A percentile compares a stretch with the other conserved stretches of the same genome.
Conservation (phyloP, 2,888 invertebrate species). For the Apodemia zela region DNA sequence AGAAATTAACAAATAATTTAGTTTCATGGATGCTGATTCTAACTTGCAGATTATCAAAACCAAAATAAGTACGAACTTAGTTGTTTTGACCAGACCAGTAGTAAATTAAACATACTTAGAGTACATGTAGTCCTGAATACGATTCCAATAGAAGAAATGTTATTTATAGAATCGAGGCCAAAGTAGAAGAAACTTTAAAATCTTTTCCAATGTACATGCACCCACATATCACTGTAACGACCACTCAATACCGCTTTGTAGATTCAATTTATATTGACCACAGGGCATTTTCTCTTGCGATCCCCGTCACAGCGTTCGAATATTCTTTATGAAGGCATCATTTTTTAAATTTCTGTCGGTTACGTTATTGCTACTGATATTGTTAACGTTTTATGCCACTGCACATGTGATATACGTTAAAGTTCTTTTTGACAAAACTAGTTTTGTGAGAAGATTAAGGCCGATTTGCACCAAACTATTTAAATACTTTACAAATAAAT, state of each 20-base stretch:
- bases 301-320: slow-evolving; percentile 37
- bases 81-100: no score
- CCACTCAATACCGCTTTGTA: slow-evolving; percentile 60
- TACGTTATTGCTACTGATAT: neutral
- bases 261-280: slow-evolving; percentile 66
- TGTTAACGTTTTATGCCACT: neutral
- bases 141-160: neutral
- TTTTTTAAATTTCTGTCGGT: slow-evolving; percentile 41
- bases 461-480: no score
- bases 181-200: slow-evolving; percentile 35
- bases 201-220: slow-evolving; percentile 40
- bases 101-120: no score
- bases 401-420: neutral
- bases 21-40: no score
- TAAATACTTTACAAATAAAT: no score
- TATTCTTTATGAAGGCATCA: slow-evolving; percentile 50
- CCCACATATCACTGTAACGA: slow-evolving; percentile 62
- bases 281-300: slow-evolving; percentile 56
- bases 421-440: neutral
- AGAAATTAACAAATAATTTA: no score
- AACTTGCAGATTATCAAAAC: no score
- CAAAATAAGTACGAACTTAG: no score
- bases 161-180: neutral
- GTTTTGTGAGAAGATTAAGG: no score
- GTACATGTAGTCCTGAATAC: no score